Percentiles rank a stretch among this genome's conserved stretches.
These are phyloP conservation scores for Trinectes maculatus DNA, from an alignment of 2,113 vertebrate species.

Conservation along the genomic window DNA sequence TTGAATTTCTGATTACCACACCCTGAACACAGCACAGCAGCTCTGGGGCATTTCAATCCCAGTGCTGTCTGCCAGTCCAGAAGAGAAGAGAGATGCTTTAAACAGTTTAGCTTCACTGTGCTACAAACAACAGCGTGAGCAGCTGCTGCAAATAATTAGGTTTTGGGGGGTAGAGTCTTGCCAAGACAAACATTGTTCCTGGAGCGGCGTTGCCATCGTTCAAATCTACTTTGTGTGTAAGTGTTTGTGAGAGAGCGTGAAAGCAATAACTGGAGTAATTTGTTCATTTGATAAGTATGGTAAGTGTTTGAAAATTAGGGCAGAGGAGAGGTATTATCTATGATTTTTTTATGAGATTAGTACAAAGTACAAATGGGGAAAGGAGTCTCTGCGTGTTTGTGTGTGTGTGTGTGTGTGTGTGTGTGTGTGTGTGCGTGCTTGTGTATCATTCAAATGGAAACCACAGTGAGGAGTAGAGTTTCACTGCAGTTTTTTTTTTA, in stretches of 20 bases:
- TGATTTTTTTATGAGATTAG: constrained; percentile 6
- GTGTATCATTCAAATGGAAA: no score
- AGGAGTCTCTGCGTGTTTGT: not conserved
- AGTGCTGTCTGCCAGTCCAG: constrained; percentile 39
- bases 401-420: not conserved
- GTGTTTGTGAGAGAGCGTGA: constrained; percentile 6
- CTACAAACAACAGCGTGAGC: constrained; percentile 77
- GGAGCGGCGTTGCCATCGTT: constrained; percentile 70
- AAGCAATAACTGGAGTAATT: constrained; percentile 34
- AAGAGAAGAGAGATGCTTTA: constrained; percentile 64
- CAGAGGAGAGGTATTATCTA: constrained; percentile 3
- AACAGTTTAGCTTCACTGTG: constrained; percentile 68
- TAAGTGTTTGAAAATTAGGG: constrained; percentile 25
- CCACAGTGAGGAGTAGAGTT: not conserved
- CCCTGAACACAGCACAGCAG: constrained; percentile 36
- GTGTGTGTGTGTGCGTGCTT: not conserved
- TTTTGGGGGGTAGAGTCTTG: constrained; percentile 61
- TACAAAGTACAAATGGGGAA: not conserved
- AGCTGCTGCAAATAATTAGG: constrained; percentile 81
- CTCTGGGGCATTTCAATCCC: constrained; percentile 38
- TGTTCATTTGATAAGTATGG: constrained; percentile 43
- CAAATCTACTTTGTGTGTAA: constrained; percentile 36
- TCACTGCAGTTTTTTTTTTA: not conserved
- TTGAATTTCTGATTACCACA: constrained; percentile 52
- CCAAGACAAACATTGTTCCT: constrained; percentile 83